Conservation (phyloP, 1,140 invertebrate genomes). For the Cyclargus thomasi region DNA sequence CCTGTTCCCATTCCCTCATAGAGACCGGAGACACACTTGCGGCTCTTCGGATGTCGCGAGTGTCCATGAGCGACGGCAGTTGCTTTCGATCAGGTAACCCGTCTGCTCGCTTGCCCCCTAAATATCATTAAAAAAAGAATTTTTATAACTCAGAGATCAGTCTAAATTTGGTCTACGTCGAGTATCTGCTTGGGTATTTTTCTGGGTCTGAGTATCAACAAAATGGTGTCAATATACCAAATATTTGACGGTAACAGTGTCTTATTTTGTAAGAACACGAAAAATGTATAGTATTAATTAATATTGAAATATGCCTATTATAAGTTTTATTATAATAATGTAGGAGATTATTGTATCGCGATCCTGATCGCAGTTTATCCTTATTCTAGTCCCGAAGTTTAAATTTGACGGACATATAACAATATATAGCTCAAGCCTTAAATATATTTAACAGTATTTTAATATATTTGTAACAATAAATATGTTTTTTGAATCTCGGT, state of each 20-base stretch:
- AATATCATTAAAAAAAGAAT: too few relatives aligned
- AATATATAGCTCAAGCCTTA: conserved; percentile 2
- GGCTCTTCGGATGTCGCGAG: too few relatives aligned
- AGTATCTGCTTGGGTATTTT: too few relatives aligned
- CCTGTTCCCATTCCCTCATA: too few relatives aligned
- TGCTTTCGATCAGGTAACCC: too few relatives aligned
- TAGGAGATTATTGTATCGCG: conserved; percentile 10
- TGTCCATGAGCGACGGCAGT: too few relatives aligned
- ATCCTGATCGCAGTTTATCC: neutral
- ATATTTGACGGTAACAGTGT: conserved; percentile 11
- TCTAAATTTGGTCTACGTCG: too few relatives aligned
- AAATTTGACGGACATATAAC: conserved; percentile 11
- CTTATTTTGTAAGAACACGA: conserved; percentile 9
- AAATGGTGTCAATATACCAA: neutral
- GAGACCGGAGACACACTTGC: too few relatives aligned
- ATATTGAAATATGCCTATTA: neutral
- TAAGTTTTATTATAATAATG: conserved; percentile 13
- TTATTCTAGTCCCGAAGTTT: conserved; percentile 13
- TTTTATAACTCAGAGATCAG: too few relatives aligned
- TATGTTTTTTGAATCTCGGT: neutral
- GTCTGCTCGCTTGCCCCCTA: too few relatives aligned
- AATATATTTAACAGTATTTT: conserved; percentile 7
- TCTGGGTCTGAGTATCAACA: neutral
- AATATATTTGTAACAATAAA: conserved; percentile 13
- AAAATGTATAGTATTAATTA: neutral